A percentile compares a stretch with the other conserved stretches of the same genome.
Conservation (phyloP, 2,113 vertebrate species). For the Diphyllodes magnificus region DNA sequence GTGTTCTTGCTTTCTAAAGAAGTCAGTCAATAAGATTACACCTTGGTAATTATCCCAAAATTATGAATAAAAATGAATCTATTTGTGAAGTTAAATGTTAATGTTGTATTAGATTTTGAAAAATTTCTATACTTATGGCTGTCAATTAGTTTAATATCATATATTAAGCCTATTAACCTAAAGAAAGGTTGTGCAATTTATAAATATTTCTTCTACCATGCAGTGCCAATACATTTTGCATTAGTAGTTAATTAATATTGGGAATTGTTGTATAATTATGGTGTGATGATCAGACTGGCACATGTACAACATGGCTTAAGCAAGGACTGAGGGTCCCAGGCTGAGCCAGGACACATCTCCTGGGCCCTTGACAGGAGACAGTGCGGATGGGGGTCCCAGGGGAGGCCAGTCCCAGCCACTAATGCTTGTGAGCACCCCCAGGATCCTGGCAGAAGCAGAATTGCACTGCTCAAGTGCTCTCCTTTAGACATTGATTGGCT, state of each 20-base stretch:
- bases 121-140: background rate
- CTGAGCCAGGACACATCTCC: rapidly evolving
- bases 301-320: background rate
- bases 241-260: background rate
- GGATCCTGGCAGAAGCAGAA: background rate
- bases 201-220: background rate
- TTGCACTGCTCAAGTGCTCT: background rate
- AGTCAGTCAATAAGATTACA: background rate
- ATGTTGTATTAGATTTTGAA: background rate
- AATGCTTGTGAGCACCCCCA: background rate
- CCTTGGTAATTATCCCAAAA: background rate
- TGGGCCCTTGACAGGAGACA: background rate
- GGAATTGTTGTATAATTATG: background rate
- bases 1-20: background rate
- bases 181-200: background rate
- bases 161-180: background rate
- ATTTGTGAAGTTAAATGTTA: background rate
- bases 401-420: background rate
- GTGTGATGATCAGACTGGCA: background rate
- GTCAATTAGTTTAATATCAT: background rate
- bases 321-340: background rate
- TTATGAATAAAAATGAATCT: background rate
- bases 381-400: background rate
- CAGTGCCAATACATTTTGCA: background rate
- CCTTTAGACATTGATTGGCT: background rate